These are phyloP conservation scores for Conus betulinus DNA, from an alignment of 1,140 invertebrate genomes.

Conservation along the genomic window DNA sequence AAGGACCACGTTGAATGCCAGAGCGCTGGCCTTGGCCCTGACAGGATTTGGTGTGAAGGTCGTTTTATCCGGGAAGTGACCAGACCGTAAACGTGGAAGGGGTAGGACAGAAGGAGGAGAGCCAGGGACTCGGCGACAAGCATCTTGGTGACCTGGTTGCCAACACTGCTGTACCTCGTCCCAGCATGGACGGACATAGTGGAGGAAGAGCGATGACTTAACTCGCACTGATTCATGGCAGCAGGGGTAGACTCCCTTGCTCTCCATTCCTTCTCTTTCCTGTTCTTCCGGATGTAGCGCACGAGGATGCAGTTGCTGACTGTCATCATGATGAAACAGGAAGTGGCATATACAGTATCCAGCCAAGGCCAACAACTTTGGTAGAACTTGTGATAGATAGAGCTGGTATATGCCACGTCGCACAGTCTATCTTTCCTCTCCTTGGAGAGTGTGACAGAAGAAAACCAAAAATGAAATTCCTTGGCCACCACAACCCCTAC, in stretches of 20 bases:
- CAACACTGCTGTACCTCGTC: not conserved
- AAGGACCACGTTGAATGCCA: conserved; percentile 61
- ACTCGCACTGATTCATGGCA: too few species aligned
- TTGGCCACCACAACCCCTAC: conserved; percentile 52
- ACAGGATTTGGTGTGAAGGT: conserved; percentile 50
- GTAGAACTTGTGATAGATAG: conserved; percentile 54
- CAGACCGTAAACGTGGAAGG: conserved; percentile 56
- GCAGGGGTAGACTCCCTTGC: conserved; percentile 9
- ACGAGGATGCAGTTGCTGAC: conserved; percentile 58
- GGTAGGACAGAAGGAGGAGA: conserved; percentile 59
- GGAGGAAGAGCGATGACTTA: not conserved
- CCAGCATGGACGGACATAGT: conserved; percentile 15
- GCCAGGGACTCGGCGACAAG: conserved; percentile 61
- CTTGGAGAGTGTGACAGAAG: conserved; percentile 56
- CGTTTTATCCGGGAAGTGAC: conserved; percentile 41
- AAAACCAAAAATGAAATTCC: conserved; percentile 63
- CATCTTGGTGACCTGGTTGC: conserved; percentile 53
- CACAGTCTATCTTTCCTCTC: conserved; percentile 58
- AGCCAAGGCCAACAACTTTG: conserved; percentile 58
- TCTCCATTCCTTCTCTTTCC: conserved; percentile 34
- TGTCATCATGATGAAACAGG: conserved; percentile 57
- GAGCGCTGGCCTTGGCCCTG: conserved; percentile 42
- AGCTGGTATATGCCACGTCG: conserved; percentile 49
- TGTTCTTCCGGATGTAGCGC: conserved; percentile 47
- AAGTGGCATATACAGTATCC: conserved; percentile 48